Percentiles rank a stretch among this genome's conserved stretches.
Conservation (phyloP, 2,888 invertebrate genomes). For the Oscheius onirici region DNA sequence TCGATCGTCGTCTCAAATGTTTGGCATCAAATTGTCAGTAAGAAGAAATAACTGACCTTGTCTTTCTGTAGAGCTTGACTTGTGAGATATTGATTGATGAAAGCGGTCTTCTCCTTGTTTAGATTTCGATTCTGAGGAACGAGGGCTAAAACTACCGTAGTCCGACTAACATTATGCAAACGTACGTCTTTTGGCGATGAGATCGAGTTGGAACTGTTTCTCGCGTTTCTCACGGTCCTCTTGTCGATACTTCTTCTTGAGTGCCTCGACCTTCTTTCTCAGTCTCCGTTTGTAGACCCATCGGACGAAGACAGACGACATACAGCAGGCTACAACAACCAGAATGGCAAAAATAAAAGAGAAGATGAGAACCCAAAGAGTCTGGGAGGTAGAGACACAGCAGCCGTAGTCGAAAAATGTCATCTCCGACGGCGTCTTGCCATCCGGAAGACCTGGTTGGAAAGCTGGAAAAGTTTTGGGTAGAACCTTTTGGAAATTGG, state of each 20-base stretch:
- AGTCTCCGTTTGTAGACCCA: slow-evolving; percentile 26
- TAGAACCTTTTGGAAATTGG: slow-evolving; percentile 3
- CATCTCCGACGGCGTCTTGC: neutral
- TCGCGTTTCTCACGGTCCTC: slow-evolving; percentile 9
- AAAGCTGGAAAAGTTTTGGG: neutral
- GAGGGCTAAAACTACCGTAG: neutral
- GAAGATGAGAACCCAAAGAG: slow-evolving; percentile 17
- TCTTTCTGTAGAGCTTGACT: neutral
- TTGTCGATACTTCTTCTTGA: slow-evolving; percentile 5
- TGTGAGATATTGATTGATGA: neutral
- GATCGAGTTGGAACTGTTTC: neutral
- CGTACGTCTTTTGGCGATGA: slow-evolving; percentile 23
- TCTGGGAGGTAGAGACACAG: slow-evolving; percentile 12
- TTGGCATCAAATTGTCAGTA: neutral
- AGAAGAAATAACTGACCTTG: neutral
- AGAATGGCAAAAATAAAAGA: slow-evolving; percentile 6
- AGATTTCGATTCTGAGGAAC: neutral
- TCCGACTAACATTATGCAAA: no score
- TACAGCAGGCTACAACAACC: neutral
- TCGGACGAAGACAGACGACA: slow-evolving; percentile 17
- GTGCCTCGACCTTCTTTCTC: slow-evolving; percentile 17
- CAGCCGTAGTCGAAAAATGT: slow-evolving; percentile 22
- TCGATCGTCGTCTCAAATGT: neutral
- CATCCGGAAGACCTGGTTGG: neutral
- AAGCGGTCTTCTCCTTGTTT: neutral